Evolutionary conservation across 2,797 vertebrate genomes (phyloP).

Genomic region (Paedocypris micromegethes): DNA sequence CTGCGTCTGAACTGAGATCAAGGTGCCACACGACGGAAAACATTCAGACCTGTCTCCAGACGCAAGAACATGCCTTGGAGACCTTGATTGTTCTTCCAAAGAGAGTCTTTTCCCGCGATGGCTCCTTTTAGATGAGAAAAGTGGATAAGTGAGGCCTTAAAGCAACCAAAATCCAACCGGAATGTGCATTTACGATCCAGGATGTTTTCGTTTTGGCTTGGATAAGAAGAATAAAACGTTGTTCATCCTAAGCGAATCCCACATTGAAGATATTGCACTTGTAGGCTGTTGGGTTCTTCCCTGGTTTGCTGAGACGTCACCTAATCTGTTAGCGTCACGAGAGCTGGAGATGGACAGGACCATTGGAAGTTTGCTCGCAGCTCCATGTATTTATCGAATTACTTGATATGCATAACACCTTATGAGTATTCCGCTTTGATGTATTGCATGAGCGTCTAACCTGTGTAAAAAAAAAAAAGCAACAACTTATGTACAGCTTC

Average conservation of each 20-base stretch:
- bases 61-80: too few species aligned
- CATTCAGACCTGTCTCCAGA: too few species aligned
- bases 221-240: not conserved
- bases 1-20: constrained; percentile 67
- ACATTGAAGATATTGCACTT: constrained; percentile 59
- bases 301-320: constrained; percentile 2
- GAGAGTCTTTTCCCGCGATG: constrained; percentile 1
- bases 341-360: constrained; percentile 19
- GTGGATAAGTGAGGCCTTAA: constrained; percentile 5
- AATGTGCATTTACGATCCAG: constrained; percentile 14
- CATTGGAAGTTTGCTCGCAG: constrained; percentile 44
- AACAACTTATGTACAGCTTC: constrained; percentile 60
- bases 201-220: not conserved
- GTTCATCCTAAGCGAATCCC: constrained; percentile 35
- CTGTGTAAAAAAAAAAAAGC: constrained; percentile 62
- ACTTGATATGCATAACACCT: constrained; percentile 64
- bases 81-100: constrained; percentile 5
- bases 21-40: not conserved
- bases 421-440: constrained; percentile 66
- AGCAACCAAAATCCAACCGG: not conserved
- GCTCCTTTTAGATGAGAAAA: constrained; percentile 14
- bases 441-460: constrained; percentile 70
- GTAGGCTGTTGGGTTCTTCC: constrained; percentile 36
- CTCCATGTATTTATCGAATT: constrained; percentile 58
- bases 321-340: not conserved